A percentile compares a stretch with the other conserved stretches of the same genome.
Conservation (phyloP, 2,113 vertebrate genomes). For the Scomber scombrus region DNA sequence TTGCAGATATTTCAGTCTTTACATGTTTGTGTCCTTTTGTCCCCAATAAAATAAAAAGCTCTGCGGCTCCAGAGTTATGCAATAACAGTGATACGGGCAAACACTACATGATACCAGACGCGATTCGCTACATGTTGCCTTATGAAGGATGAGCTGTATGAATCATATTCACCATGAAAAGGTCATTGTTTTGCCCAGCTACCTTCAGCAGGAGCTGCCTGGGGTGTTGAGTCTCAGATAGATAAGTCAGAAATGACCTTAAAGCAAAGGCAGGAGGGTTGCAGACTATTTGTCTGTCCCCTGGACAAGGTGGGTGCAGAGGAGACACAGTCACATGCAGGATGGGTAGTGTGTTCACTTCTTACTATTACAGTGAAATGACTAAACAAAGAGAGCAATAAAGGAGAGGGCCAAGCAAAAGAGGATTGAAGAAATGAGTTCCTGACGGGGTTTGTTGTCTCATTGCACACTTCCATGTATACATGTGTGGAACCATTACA, state of each 20-base stretch:
- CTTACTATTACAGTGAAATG: constrained; percentile 31
- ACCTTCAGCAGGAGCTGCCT: constrained; percentile 77
- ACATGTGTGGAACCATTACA: constrained; percentile 24
- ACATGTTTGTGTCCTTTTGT: constrained; percentile 66
- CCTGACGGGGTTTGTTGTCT: constrained; percentile 44
- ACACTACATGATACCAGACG: constrained; percentile 69
- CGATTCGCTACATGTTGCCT: constrained; percentile 60
- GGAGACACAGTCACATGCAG: constrained; percentile 48
- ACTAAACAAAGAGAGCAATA: constrained; percentile 31
- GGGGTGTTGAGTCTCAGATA: constrained; percentile 71
- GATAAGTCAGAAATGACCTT: constrained; percentile 82
- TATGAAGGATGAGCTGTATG: constrained; percentile 70
- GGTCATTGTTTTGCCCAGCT: constrained; percentile 80
- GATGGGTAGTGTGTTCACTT: constrained; percentile 1
- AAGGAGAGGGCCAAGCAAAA: constrained; percentile 14
- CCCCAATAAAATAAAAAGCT: constrained; percentile 64
- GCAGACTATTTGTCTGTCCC: constrained; percentile 59
- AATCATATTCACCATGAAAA: constrained; percentile 82
- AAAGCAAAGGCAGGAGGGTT: constrained; percentile 67
- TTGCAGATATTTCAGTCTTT: constrained; percentile 41
- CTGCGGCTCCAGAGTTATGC: constrained; percentile 58
- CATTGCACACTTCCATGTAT: constrained; percentile 2
- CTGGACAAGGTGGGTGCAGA: constrained; percentile 53
- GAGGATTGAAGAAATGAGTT: constrained; percentile 38
- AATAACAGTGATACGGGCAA: constrained; percentile 58